Percentiles rank a stretch among this genome's conserved stretches.
These are phyloP conservation scores for Axea sp. DNA, from an alignment of 2,888 invertebrate genomes.

Conservation along the genomic window DNA sequence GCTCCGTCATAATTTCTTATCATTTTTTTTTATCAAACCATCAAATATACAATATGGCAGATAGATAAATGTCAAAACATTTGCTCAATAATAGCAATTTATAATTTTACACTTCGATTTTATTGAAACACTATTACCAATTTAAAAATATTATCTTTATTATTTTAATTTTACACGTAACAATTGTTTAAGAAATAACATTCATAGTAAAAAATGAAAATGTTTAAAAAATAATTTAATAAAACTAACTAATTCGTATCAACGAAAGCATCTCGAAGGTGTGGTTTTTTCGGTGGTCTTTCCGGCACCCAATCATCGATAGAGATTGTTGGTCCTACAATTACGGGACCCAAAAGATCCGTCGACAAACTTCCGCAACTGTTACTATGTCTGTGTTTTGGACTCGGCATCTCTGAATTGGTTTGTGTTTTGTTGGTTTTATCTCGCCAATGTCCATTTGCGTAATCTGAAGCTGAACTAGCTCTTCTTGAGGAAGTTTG, in stretches of 20 bases:
- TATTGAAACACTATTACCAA: too few relatives aligned
- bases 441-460: constrained; percentile 80
- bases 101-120: not conserved
- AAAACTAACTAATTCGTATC: constrained; percentile 36
- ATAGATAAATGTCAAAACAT: constrained; percentile 25
- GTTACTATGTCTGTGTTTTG: constrained; percentile 82
- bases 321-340: constrained; percentile 83
- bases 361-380: constrained; percentile 83
- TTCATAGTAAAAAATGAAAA: too few relatives aligned
- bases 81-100: constrained; percentile 14
- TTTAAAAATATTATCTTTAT: too few relatives aligned
- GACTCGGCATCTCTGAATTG: constrained; percentile 68
- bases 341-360: constrained; percentile 83
- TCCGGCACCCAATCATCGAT: constrained; percentile 87
- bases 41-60: constrained; percentile 11
- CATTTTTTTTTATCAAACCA: constrained; percentile 2
- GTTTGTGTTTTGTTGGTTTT: constrained; percentile 69
- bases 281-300: constrained; percentile 88
- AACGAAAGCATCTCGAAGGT: constrained; percentile 80
- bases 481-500: constrained; percentile 82
- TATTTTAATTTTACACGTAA: too few relatives aligned
- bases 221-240: too few relatives aligned
- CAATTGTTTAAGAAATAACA: too few relatives aligned
- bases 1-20: constrained; percentile 32
- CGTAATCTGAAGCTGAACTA: constrained; percentile 86